Evolutionary conservation across 2,888 invertebrate genomes (phyloP).

Genomic region (Tetragnatha montana): DNA sequence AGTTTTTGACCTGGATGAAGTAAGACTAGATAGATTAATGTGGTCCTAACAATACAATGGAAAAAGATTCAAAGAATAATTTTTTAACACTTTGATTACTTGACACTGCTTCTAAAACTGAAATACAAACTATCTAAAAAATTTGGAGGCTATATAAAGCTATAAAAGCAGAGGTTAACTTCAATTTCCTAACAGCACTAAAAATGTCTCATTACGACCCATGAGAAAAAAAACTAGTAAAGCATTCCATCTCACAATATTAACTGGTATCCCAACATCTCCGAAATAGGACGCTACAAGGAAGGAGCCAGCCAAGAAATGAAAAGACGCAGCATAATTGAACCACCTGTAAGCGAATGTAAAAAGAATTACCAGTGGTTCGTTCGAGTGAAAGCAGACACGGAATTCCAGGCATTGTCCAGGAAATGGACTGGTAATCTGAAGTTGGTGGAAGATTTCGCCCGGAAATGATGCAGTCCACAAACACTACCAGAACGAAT

Average conservation of each 20-base stretch:
- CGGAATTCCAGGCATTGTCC: conserved; percentile 24
- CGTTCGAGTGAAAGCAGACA: conserved; percentile 3
- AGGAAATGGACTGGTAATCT: conserved; percentile 44
- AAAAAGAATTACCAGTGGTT: not conserved
- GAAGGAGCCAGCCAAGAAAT: not conserved
- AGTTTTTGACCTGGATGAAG: no score
- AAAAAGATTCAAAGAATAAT: no score
- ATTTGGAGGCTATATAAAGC: no score
- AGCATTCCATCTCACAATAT: not conserved
- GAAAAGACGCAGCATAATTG: not conserved
- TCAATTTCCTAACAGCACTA: not conserved
- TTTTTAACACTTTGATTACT: no score
- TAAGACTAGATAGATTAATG: no score
- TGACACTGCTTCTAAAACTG: no score
- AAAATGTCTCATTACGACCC: not conserved
- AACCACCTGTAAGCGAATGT: not conserved
- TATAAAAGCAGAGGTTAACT: no score
- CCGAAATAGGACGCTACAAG: not conserved
- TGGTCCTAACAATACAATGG: no score
- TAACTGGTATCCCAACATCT: no score
- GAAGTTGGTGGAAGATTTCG: conserved; percentile 30
- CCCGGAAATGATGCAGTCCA: conserved; percentile 38
- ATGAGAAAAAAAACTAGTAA: not conserved
- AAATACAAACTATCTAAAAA: no score
- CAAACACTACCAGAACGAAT: conserved; percentile 22